These are phyloP conservation scores for Galemys pyrenaicus DNA, from an alignment of 2,113 vertebrate species.

Conservation along the genomic window DNA sequence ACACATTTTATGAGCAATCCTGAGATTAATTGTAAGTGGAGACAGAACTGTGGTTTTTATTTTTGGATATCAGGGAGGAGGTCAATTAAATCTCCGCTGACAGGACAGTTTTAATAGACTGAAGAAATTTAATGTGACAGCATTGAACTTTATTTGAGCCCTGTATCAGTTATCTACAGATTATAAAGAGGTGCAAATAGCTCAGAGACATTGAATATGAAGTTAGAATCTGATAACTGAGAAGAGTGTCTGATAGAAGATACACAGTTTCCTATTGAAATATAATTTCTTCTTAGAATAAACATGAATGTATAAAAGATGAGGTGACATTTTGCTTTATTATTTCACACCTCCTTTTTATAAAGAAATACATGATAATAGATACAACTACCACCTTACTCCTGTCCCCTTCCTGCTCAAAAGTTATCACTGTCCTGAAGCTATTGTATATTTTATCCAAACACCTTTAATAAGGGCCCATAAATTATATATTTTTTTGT, in stretches of 20 bases:
- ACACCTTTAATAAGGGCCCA: neutral
- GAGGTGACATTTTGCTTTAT: neutral
- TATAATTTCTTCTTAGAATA: neutral
- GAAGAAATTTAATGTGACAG: neutral
- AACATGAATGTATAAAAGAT: neutral
- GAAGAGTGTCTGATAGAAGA: neutral
- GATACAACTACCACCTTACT: neutral
- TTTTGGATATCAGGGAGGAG: neutral
- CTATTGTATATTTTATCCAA: neutral
- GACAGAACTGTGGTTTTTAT: slow-evolving; percentile 28
- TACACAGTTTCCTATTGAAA: neutral
- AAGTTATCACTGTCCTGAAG: neutral
- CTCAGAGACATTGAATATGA: neutral
- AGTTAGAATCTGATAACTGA: neutral
- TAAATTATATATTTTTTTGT: neutral
- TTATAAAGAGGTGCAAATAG: slow-evolving; percentile 16
- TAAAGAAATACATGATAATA: slow-evolving; percentile 39
- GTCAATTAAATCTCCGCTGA: slow-evolving; percentile 12
- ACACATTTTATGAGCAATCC: slow-evolving; percentile 20
- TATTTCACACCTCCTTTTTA: neutral
- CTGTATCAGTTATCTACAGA: neutral
- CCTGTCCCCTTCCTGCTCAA: neutral
- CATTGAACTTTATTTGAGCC: slow-evolving; percentile 29
- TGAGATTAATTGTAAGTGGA: slow-evolving; percentile 50
- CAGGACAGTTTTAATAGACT: neutral